phyloP scores from a whole-genome alignment of 2,888 invertebrate genomes.

The Plagodis pulveraria region DNA sequence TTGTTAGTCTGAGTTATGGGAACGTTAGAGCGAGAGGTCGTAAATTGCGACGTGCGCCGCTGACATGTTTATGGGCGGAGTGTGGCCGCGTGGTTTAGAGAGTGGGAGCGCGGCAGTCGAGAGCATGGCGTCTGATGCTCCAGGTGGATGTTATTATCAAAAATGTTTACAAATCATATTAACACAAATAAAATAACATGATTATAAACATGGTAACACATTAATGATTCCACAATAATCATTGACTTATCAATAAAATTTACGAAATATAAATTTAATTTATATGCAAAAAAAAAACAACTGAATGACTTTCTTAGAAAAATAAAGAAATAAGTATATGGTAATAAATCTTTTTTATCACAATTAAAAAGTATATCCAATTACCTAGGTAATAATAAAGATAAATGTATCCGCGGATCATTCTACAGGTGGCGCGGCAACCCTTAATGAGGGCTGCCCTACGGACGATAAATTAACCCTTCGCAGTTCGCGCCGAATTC shows the following conservation, averaged over 20 bases:
- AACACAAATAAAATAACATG: too few species aligned
- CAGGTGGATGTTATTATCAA: conserved; percentile 18
- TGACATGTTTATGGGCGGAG: conserved; percentile 86
- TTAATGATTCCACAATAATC: too few species aligned
- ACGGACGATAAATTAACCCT: conserved; percentile 71
- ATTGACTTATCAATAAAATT: too few species aligned
- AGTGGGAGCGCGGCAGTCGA: conserved; percentile 76
- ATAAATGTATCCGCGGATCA: conserved; percentile 59
- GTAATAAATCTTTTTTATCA: too few species aligned
- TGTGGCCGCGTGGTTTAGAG: conserved; percentile 63
- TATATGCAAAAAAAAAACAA: too few species aligned
- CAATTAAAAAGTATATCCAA: too few species aligned
- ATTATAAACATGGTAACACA: too few species aligned
- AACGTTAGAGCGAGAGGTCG: conserved; percentile 83
- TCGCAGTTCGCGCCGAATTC: conserved; percentile 61
- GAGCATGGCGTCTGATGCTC: conserved; percentile 72
- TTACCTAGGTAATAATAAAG: neutral
- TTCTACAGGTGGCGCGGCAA: conserved; percentile 76
- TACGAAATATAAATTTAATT: too few species aligned
- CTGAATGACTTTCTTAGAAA: too few species aligned
- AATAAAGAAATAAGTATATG: too few species aligned
- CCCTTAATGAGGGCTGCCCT: conserved; percentile 71
- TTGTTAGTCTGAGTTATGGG: conserved; percentile 82
- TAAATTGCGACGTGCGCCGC: conserved; percentile 78
- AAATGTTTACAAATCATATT: conserved; percentile 14